Conservation (phyloP, 2,888 invertebrate genomes). For the Epinotia brunnichana region DNA sequence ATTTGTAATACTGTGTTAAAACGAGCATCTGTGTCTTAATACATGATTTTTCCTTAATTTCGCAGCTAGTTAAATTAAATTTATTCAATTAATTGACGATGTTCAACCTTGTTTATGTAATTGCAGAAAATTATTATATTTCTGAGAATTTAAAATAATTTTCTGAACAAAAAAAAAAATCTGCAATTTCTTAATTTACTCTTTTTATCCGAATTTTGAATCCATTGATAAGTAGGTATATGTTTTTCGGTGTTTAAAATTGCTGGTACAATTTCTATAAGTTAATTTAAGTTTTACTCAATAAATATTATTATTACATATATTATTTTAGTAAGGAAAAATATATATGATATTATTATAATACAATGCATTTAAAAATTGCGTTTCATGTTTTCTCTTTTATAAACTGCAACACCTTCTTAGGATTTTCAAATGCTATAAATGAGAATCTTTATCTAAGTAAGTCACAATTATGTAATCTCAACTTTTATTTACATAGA, state of each 20-base stretch:
- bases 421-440: neutral
- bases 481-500: conserved; percentile 49
- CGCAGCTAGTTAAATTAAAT: neutral
- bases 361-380: conserved; percentile 37
- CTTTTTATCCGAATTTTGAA: conserved; percentile 10
- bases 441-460: conserved; percentile 37
- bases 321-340: conserved; percentile 31
- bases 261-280: conserved; percentile 38
- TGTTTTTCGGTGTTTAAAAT: conserved; percentile 8
- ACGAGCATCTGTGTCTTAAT: rapidly evolving
- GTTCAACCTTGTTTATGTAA: neutral
- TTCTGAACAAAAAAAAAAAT: too few species aligned
- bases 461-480: conserved; percentile 54
- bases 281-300: conserved; percentile 37
- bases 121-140: conserved; percentile 1
- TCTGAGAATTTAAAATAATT: neutral
- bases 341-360: conserved; percentile 13
- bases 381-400: conserved; percentile 24
- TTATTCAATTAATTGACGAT: neutral
- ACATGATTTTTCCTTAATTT: neutral
- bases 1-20: too few species aligned
- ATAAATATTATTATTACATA: conserved; percentile 32
- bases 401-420: neutral
- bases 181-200: too few species aligned
- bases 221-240: conserved; percentile 1